phyloP scores from a whole-genome alignment of 2,113 vertebrate genomes.

The Carlito syrichta region DNA sequence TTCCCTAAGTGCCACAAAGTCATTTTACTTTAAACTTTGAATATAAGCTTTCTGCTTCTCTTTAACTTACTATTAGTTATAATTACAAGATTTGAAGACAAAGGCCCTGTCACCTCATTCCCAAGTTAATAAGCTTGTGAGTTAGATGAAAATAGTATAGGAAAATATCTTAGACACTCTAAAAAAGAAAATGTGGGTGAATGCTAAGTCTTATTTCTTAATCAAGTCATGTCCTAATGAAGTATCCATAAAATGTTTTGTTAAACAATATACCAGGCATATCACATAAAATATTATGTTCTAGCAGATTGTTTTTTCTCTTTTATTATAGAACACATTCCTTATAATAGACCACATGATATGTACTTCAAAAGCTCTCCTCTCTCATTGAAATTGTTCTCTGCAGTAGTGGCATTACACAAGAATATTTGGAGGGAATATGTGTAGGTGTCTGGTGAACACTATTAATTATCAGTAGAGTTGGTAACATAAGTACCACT shows the following conservation, averaged over 20 bases:
- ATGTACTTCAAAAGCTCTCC: conserved; percentile 48
- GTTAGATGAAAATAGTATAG: conserved; percentile 51
- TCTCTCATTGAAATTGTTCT: conserved; percentile 65
- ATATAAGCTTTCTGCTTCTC: conserved; percentile 53
- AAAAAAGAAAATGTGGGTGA: conserved; percentile 42
- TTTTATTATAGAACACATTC: conserved; percentile 29
- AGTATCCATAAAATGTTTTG: conserved; percentile 43
- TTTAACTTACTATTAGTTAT: conserved; percentile 76
- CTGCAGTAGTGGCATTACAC: conserved; percentile 36
- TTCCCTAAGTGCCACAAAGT: conserved; percentile 50
- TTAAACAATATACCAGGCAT: conserved; percentile 50
- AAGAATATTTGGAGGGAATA: conserved; percentile 54
- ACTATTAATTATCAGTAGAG: conserved; percentile 80
- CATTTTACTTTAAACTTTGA: conserved; percentile 67
- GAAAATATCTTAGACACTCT: conserved; percentile 32
- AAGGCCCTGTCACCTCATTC: conserved; percentile 65
- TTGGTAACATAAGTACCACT: conserved; percentile 65
- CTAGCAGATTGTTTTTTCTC: not conserved
- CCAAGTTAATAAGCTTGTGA: conserved; percentile 64
- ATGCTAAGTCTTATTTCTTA: conserved; percentile 20
- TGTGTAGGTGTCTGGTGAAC: conserved; percentile 72
- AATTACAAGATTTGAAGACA: conserved; percentile 70
- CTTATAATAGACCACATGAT: not conserved
- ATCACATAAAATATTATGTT: conserved; percentile 58
- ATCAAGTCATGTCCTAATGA: conserved; percentile 32